Conservation (phyloP, 2,797 vertebrate genomes). For the Chiroxiphia lanceolata region DNA sequence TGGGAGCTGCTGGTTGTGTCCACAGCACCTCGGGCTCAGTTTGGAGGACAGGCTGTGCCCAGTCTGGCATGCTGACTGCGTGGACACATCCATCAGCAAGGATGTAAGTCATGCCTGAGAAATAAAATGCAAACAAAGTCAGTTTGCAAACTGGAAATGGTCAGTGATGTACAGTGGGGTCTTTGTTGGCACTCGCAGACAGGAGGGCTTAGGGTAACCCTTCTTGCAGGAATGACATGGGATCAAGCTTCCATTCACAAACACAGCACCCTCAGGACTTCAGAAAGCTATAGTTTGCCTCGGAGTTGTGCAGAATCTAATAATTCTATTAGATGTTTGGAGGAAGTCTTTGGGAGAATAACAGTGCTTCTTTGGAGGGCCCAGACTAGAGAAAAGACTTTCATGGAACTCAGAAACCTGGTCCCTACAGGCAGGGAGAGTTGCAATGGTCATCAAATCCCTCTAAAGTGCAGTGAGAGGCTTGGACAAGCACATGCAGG, state of each 20-base stretch:
- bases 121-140: background rate
- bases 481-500: background rate
- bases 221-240: background rate
- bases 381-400: background rate
- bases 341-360: background rate
- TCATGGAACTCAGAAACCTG: background rate
- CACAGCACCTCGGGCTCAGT: background rate
- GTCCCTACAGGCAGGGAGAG: background rate
- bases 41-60: background rate
- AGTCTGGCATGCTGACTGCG: background rate
- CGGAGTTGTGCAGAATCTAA: background rate
- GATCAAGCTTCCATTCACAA: background rate
- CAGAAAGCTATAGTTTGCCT: background rate
- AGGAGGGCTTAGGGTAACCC: background rate
- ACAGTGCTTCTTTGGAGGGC: background rate
- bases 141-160: background rate
- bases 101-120: background rate
- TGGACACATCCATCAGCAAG: background rate
- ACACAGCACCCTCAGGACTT: background rate
- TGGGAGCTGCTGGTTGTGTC: background rate
- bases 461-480: background rate
- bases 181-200: background rate
- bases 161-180: rapidly evolving
- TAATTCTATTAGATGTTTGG: background rate
- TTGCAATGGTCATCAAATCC: background rate